Conservation (phyloP, 1,140 invertebrate genomes). For the Apis florea region DNA sequence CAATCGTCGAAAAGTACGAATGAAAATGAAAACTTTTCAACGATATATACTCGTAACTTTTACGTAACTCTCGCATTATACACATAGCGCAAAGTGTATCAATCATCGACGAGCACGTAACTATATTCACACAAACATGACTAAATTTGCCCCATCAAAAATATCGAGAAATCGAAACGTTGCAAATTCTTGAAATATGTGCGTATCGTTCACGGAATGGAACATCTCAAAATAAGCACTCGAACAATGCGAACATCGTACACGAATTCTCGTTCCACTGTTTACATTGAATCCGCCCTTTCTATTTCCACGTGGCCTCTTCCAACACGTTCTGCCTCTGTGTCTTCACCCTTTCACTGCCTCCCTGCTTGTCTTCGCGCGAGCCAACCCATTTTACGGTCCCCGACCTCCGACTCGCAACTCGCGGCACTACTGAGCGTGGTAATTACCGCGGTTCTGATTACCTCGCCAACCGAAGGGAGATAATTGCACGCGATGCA, state of each 20-base stretch:
- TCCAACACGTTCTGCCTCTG: not conserved
- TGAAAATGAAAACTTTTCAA: no score
- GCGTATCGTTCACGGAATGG: no score
- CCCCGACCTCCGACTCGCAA: constrained; percentile 17
- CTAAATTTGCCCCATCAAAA: no score
- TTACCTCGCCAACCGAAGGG: constrained; percentile 28
- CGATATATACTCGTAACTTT: no score
- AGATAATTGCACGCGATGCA: constrained; percentile 38
- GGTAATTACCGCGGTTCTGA: constrained; percentile 54
- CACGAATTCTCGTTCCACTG: not conserved
- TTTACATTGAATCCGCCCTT: not conserved
- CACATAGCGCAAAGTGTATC: no score
- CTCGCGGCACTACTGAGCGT: constrained; percentile 32
- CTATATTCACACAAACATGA: no score
- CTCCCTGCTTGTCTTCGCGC: constrained; percentile 10
- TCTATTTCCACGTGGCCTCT: not conserved
- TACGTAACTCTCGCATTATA: no score
- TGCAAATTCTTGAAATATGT: no score
- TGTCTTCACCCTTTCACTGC: constrained; percentile 22
- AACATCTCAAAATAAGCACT: not conserved
- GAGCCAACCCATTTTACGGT: constrained; percentile 49
- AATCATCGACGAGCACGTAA: no score
- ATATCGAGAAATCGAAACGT: no score
- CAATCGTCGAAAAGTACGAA: no score
- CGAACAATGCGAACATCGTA: not conserved